Base-by-base conservation (phyloP, 2,888 invertebrate species). In the Agonopterix alstromeriana region DNA sequence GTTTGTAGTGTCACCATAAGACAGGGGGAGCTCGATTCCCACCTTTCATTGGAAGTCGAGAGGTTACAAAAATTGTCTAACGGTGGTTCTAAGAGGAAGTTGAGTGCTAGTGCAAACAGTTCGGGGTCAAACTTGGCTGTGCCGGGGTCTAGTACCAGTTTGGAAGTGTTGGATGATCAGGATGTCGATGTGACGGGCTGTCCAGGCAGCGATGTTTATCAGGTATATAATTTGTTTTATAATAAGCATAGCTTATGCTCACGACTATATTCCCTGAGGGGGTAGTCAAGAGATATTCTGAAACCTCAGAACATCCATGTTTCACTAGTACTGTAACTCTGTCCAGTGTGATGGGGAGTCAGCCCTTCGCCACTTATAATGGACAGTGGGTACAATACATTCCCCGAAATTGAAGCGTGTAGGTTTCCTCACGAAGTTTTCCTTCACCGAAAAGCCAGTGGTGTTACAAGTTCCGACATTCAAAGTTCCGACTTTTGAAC, bases 1-100 rank as follows among this genome's bases (percentile, higher is more conserved):
- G 94, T 96, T 1, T 98, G 98, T 76, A 94, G 97, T 54, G 92
- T 95, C 53, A 96, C 96, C 2, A 90, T 98, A 42, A 89, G 96
- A 45, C 91, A 93, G 1, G 93, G 93, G 1, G 97, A 97, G 76
- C 86, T 97, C n/a, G 95, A 96, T 60, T 89, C 93, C 27, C 98
- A 97, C 81, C 92, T 95, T 57, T 83, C 92, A 45, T 90, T 94
- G 53, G 97, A 97, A 84, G 89, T 97, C 55, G 86, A 86, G 8
- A 70, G 80, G 47, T 55, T 87, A 35, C 78, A 81, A 36, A 87
- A 87, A 50, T 50, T 87, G 8, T 80, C 86, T 0, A 58, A 57
- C 52, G 70, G 67, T 48, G 70, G 74, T 45, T 67, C 74, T 5
- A 88, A 86, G 52, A 69, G 86, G 35, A 87, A 86, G 54, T 51